phyloP scores from a whole-genome alignment of 2,113 vertebrate species.

The Arvicanthis niloticus region DNA sequence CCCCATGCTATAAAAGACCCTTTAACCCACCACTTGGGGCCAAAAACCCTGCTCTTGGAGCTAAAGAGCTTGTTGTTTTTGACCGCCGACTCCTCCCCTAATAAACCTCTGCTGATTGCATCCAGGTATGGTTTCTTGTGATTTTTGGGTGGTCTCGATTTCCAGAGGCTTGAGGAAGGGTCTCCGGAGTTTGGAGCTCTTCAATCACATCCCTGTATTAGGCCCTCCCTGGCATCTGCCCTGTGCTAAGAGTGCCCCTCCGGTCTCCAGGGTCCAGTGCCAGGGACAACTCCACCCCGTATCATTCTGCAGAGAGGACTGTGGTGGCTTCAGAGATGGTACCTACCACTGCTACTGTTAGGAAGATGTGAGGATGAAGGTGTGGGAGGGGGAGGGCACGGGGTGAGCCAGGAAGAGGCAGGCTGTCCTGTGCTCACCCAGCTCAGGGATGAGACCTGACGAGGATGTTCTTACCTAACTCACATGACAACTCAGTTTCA shows the following conservation, averaged over 20 bases:
- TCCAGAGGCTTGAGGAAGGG: no score
- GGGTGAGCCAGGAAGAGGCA: rapidly evolving
- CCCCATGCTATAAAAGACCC: no score
- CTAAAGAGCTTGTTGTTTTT: no score
- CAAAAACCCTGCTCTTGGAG: no score
- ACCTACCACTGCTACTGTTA: not conserved
- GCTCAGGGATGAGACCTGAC: not conserved
- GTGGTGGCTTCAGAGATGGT: not conserved
- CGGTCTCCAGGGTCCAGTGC: not conserved
- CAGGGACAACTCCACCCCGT: no score
- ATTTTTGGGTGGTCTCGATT: no score
- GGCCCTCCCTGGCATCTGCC: not conserved
- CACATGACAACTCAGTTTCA: no score
- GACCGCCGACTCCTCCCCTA: no score
- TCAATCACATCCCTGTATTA: not conserved
- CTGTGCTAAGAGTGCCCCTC: not conserved
- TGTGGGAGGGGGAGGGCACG: not conserved
- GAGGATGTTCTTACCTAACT: not conserved
- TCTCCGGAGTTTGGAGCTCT: no score
- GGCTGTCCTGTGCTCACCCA: not conserved
- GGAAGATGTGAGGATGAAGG: not conserved
- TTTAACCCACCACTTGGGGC: no score
- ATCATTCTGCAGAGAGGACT: rapidly evolving
- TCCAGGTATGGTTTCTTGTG: no score
- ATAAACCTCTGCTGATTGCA: no score